Conservation (phyloP, 30 jellyfish, hydroid and myxozoan genomes). For the Aurelia coerulea region DNA sequence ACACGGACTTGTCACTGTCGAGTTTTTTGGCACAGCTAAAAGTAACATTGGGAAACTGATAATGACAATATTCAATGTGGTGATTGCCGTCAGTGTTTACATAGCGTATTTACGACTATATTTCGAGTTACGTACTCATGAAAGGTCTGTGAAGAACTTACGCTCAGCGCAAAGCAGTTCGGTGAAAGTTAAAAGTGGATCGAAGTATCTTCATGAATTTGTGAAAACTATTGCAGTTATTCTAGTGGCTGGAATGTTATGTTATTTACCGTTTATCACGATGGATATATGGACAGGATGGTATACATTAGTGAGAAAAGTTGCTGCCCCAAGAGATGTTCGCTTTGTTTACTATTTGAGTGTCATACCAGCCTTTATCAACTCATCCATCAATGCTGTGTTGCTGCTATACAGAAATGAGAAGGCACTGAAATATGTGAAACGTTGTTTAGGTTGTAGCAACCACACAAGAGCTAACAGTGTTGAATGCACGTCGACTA, state of each 20-base stretch:
- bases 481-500: too few relatives aligned
- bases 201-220: conserved; percentile 26
- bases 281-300: conserved; percentile 57
- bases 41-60: not conserved
- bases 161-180: not conserved
- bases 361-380: conserved; percentile 3
- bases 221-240: conserved; percentile 43
- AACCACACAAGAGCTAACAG: too few relatives aligned
- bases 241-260: conserved; percentile 32
- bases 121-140: conserved; percentile 14
- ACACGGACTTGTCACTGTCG: conserved; percentile 53
- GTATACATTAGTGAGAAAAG: conserved; percentile 34
- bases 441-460: too few relatives aligned
- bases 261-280: conserved; percentile 36
- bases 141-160: not conserved
- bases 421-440: conserved; percentile 11
- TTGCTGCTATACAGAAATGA: conserved; percentile 44
- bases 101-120: conserved; percentile 35
- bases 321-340: conserved; percentile 35
- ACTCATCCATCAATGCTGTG: conserved; percentile 18
- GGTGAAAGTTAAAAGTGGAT: not conserved
- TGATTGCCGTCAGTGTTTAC: conserved; percentile 42
- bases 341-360: conserved; percentile 36
- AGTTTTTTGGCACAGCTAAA: conserved; percentile 13
- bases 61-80: conserved; percentile 24